A percentile compares a stretch with the other conserved stretches of the same genome.
These are phyloP conservation scores for Strix uralensis DNA, from an alignment of 2,113 vertebrate species.

Conservation along the genomic window DNA sequence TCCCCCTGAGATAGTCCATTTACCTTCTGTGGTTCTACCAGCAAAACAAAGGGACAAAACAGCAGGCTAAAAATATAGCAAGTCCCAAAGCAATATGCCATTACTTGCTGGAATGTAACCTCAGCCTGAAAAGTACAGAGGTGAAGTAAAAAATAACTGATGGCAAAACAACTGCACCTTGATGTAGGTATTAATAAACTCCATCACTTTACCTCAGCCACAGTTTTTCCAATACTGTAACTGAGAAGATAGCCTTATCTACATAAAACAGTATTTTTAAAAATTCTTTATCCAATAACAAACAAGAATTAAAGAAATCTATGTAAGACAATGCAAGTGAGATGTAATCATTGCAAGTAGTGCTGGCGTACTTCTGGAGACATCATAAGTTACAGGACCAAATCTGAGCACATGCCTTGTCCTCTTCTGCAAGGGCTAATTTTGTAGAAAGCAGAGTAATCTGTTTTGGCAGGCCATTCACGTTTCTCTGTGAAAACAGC, in stretches of 20 bases:
- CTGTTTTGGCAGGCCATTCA: neutral
- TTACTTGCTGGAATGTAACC: neutral
- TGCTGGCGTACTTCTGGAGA: neutral
- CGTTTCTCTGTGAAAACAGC: neutral
- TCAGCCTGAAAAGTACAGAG: neutral
- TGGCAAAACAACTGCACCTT: neutral
- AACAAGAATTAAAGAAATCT: neutral
- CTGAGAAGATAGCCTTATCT: neutral
- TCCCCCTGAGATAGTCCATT: neutral
- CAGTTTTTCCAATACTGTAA: neutral
- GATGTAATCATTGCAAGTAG: neutral
- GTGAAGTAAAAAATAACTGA: neutral
- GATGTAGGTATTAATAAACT: neutral
- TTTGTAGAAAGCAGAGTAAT: neutral
- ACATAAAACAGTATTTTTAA: neutral
- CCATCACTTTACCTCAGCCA: neutral
- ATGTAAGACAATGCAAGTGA: neutral
- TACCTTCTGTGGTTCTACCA: neutral
- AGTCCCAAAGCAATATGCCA: neutral
- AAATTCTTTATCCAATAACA: neutral
- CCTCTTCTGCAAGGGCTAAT: neutral
- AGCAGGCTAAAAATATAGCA: neutral
- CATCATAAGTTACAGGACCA: neutral
- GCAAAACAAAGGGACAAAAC: neutral
- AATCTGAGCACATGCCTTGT: neutral